Percentiles rank a stretch among this genome's conserved stretches.
phyloP scores from a whole-genome alignment of 2,888 invertebrate genomes.

The Pammene aurita region DNA sequence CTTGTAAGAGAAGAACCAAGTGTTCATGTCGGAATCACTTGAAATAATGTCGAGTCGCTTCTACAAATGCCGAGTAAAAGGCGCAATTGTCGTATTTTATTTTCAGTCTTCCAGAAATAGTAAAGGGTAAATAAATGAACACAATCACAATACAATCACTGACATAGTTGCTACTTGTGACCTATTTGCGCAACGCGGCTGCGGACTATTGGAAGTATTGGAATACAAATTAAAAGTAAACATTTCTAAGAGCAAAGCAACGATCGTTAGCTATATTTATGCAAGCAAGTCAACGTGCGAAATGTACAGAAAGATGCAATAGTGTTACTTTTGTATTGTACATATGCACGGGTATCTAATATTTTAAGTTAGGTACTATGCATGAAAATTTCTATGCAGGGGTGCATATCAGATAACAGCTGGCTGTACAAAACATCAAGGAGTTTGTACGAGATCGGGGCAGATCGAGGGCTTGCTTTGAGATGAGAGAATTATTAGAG shows the following conservation, averaged over 20 bases:
- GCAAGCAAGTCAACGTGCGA: slow-evolving; percentile 34
- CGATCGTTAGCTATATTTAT: slow-evolving; percentile 14
- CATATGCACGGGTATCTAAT: neutral
- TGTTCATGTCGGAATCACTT: neutral
- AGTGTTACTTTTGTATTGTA: neutral
- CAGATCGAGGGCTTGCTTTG: neutral
- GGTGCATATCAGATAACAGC: too few relatives aligned
- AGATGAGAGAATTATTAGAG: too few relatives aligned
- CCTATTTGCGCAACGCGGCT: slow-evolving; percentile 28
- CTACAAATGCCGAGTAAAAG: neutral
- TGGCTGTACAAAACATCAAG: too few relatives aligned
- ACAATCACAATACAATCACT: slow-evolving; percentile 19
- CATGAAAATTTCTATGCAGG: too few relatives aligned
- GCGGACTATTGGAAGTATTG: slow-evolving; percentile 46
- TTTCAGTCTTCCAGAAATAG: slow-evolving; percentile 12
- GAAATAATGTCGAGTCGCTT: slow-evolving; percentile 5
- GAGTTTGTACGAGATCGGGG: neutral
- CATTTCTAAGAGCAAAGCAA: slow-evolving; percentile 42
- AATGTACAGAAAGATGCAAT: slow-evolving; percentile 3
- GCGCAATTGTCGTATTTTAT: neutral
- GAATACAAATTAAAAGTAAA: slow-evolving; percentile 55
- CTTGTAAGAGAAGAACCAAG: neutral
- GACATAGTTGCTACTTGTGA: slow-evolving; percentile 24
- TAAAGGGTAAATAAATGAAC: slow-evolving; percentile 10
- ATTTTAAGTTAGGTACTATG: too few relatives aligned